These are phyloP conservation scores for Stratiomys singularior DNA, from an alignment of 2,888 invertebrate species.

Conservation along the genomic window DNA sequence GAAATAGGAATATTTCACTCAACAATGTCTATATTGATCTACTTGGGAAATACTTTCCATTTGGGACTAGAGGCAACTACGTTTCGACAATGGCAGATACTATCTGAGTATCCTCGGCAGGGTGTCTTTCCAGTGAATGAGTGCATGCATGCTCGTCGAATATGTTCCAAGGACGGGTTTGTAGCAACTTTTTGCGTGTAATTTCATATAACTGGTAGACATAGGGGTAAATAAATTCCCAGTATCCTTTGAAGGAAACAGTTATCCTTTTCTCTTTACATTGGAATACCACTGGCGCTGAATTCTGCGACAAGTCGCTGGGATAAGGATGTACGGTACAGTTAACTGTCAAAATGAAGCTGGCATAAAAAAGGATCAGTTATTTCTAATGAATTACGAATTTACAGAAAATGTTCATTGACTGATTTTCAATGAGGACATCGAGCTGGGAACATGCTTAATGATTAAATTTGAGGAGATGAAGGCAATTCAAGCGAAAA, in stretches of 20 bases:
- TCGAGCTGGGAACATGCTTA: too few relatives aligned
- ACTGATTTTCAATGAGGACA: too few relatives aligned
- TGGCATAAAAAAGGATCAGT: too few relatives aligned
- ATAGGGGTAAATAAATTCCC: not conserved
- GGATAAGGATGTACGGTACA: too few relatives aligned
- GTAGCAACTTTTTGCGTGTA: not conserved
- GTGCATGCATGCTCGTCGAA: not conserved
- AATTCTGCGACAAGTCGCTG: too few relatives aligned
- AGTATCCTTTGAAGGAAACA: not conserved
- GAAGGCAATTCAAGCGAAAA: too few relatives aligned
- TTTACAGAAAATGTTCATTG: too few relatives aligned
- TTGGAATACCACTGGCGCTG: too few relatives aligned
- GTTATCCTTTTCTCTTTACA: not conserved
- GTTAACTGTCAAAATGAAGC: too few relatives aligned
- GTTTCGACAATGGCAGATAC: not conserved
- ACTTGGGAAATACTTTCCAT: slow-evolving; percentile 17
- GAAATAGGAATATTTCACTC: slow-evolving; percentile 26
- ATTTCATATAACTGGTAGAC: not conserved
- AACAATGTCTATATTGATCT: slow-evolving; percentile 9
- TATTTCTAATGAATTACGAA: too few relatives aligned
- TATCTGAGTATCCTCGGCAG: not conserved
- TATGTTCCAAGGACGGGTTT: not conserved
- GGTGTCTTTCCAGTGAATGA: not conserved
- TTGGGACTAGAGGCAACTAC: not conserved
- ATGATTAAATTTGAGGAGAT: too few relatives aligned